These are phyloP conservation scores for Sesia bembeciformis DNA, from an alignment of 2,888 invertebrate species.

Conservation along the genomic window DNA sequence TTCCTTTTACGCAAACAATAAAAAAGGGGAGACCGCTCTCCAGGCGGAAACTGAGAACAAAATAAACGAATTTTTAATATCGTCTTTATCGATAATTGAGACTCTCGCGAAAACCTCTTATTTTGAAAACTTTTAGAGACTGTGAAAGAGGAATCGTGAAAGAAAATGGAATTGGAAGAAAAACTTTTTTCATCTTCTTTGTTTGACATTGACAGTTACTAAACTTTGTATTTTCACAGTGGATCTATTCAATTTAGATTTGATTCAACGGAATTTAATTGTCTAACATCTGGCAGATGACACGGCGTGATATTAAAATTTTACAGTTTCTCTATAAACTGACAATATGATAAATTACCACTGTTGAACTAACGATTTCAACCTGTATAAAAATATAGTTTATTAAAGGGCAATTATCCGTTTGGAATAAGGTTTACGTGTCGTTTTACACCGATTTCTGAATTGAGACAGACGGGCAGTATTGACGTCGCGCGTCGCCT, in stretches of 20 bases:
- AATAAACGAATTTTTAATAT: constrained; percentile 75
- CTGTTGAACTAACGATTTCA: no score
- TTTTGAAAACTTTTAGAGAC: constrained; percentile 71
- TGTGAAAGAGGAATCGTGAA: constrained; percentile 68
- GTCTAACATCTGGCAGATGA: constrained; percentile 56
- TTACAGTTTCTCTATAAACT: constrained; percentile 7
- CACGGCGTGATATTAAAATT: constrained; percentile 46
- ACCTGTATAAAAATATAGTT: no score
- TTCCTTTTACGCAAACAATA: constrained; percentile 67
- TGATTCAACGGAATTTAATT: constrained; percentile 53
- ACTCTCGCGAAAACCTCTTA: constrained; percentile 70
- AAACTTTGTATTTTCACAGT: constrained; percentile 68
- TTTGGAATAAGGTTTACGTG: no score
- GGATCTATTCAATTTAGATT: constrained; percentile 69
- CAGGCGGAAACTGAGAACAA: constrained; percentile 66
- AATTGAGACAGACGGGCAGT: no score
- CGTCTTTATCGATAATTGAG: constrained; percentile 74
- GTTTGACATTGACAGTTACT: constrained; percentile 72
- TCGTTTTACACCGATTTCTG: no score
- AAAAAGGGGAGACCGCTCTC: constrained; percentile 60
- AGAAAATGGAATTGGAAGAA: constrained; percentile 67
- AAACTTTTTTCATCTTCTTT: constrained; percentile 75
- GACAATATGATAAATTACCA: no score
- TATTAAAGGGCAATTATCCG: no score
- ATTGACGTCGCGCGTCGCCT: no score